Evolutionary conservation across 2,113 vertebrate genomes (phyloP).

Genomic region (Stomatorhinus ivindoensis): DNA sequence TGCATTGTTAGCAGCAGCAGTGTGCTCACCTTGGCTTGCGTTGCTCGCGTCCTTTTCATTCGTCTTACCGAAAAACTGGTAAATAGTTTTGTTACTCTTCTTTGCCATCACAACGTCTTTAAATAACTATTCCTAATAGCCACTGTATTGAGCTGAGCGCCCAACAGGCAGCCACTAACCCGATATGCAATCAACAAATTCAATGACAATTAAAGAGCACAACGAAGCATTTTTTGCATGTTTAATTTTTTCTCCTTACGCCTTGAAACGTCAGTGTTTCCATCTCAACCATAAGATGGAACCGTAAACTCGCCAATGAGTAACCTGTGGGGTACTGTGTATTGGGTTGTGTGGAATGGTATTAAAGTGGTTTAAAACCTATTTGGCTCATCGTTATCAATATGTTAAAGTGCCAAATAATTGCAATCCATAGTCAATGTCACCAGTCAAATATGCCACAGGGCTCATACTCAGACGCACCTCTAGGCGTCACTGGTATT

Average conservation of each 20-base stretch:
- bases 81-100: neutral
- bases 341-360: too few species aligned
- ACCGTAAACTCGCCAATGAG: neutral
- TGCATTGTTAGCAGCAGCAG: neutral
- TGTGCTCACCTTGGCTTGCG: neutral
- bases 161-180: neutral
- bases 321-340: neutral
- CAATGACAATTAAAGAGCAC: neutral
- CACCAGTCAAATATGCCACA: too few species aligned
- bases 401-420: too few species aligned
- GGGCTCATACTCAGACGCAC: neutral
- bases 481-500: neutral
- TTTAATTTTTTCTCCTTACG: neutral
- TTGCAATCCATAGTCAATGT: too few species aligned
- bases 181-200: neutral
- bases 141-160: neutral
- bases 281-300: neutral
- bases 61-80: neutral
- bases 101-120: neutral
- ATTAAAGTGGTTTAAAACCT: too few species aligned
- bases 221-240: neutral
- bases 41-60: neutral
- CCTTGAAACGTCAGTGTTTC: neutral
- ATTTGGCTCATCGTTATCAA: too few species aligned
- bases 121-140: neutral